Base-by-base conservation (phyloP, 2,888 invertebrate species). In the Hemistola chrysoprasaria region DNA sequence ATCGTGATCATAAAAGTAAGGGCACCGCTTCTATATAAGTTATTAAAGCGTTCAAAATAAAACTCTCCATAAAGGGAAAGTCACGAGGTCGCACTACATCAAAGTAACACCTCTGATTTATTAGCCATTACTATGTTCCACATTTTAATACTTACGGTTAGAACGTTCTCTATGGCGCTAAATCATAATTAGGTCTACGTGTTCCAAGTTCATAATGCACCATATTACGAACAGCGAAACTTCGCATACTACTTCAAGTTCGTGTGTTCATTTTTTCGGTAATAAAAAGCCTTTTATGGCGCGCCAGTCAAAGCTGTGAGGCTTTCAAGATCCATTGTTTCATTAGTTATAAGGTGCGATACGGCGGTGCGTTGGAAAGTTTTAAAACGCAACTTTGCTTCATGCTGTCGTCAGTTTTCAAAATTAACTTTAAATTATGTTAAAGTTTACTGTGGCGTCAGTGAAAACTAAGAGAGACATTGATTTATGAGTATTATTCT, bases 61-160 rank as follows among this genome's bases (percentile, higher is more conserved):
- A 42, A 42, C 53, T 46, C 57, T 59, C 62, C 56, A 57, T 63
- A 62, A 65, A 59, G 58, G 63, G 59, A 65, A 62, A 59, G 63
- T 61, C 71, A 64, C 66, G 64, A 57, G 57, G 53, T 45, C 53
- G 46, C 66, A 58, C 59, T 74, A 71, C 65, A 74, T 74, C 70
- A 72, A 62, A 57, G 57, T 70, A 66, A 62, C 62, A 59, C 63
- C 47, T 52, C 59, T 65, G 71, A 75, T 75, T 72, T 75, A 75
- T 72, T 66, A 61, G 58, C 76, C 70, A 73, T 75, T 74, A 74
- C 49, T 57, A 56, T 51, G 58, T 62, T 67, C 62, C 57, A 71
- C 63, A 71, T 72, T 74, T 71, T 73, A 74, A 75, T 71, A 65
- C 62, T 56, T 51, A 58, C 61, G 66, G 61, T 68, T 69, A 66